These are phyloP conservation scores for Pseudochirops cupreus DNA, from an alignment of 2,797 vertebrate genomes.

Conservation along the genomic window DNA sequence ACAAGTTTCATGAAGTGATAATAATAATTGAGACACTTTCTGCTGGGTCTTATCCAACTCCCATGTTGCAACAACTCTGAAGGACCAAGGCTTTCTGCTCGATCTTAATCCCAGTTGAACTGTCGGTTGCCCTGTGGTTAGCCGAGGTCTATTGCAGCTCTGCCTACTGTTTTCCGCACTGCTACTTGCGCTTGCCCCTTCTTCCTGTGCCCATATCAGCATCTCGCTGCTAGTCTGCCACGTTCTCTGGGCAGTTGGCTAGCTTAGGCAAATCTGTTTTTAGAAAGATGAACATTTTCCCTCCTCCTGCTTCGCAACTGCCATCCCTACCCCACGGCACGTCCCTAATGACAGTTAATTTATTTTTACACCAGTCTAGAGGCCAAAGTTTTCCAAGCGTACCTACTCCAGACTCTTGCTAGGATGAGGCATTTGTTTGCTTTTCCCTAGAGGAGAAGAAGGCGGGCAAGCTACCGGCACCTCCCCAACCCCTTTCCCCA, in stretches of 20 bases:
- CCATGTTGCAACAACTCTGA: constrained; percentile 45
- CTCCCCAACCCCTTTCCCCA: neutral
- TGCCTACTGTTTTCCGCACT: neutral
- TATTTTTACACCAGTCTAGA: constrained; percentile 41
- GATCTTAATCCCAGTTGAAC: constrained; percentile 6
- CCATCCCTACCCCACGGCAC: neutral
- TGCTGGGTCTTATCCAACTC: constrained; percentile 25
- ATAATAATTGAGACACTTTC: constrained; percentile 33
- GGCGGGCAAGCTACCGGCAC: neutral
- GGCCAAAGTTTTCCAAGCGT: constrained; percentile 30
- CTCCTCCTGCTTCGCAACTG: neutral
- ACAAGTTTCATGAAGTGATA: constrained; percentile 63
- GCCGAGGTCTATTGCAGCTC: neutral
- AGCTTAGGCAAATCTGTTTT: neutral
- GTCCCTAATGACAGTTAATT: constrained; percentile 11
- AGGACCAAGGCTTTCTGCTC: constrained; percentile 50
- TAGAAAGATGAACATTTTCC: neutral
- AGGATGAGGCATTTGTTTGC: neutral
- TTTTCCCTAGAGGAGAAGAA: constrained; percentile 17
- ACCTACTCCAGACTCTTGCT: neutral
- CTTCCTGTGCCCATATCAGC: neutral
- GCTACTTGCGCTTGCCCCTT: neutral
- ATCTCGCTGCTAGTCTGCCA: neutral
- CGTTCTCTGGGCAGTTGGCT: neutral
- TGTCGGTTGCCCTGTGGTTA: neutral